Evolutionary conservation across 1,140 invertebrate genomes (phyloP), one percentile per base, ranked within the genome.

Genomic region (Eumaeus atala): DNA sequence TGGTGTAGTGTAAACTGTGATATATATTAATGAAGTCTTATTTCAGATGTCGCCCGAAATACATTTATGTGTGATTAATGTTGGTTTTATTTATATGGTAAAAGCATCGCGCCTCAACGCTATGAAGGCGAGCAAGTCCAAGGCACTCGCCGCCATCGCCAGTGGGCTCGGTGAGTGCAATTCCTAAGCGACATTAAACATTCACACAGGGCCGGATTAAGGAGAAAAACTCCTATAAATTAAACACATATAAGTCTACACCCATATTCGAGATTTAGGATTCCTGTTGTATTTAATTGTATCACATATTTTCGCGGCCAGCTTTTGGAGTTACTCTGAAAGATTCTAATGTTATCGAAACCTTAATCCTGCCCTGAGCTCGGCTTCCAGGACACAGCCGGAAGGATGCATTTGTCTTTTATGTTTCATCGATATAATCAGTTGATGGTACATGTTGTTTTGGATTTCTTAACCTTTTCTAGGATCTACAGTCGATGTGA

Each of bases 61-160:
- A 82, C 74, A 83, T 79, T 62, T 78, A 69, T 83, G 80, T 79
- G 74, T 78, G 66, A 86, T 86, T 86, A 86, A 86, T 86, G 70
- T 80, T 84, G 74, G 79, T 88, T 88, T 83, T 87, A 88, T 88
- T 88, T 88, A 84, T 87, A 88, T 88, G 87, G 84, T 84, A 87
- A 88, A 88, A 87, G 87, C 87, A 58, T 84, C 85, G 84, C 82
- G 81, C 66, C 80, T 86, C 78, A 85, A 85, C 84, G 81, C 77
- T 58, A 76, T 82, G 75, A 84, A 86, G 75, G 87, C 84, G 66
- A 82, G 82, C 82, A 86, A 87, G 78, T 86, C 84, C 62, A 87
- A 87, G 84, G 87, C 87, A 65, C 84, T 88, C 70, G 79, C 85
- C 68, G 79, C 85, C 74, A 87, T 88, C 84, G 78, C 84, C 70